phyloP scores from a whole-genome alignment of 2,113 vertebrate species.

The Axis porcinus region DNA sequence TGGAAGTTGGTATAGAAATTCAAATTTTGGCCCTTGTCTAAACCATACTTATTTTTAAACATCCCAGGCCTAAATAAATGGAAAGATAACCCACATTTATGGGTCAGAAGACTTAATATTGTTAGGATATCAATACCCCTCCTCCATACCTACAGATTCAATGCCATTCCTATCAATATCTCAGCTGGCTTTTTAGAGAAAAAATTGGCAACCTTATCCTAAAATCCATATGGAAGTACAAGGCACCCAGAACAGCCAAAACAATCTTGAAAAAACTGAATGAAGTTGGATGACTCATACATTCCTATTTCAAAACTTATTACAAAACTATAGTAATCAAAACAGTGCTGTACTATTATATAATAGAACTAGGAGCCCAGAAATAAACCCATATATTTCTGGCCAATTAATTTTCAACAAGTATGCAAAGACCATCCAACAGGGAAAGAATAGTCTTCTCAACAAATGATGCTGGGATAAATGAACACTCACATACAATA shows the following conservation, averaged over 20 bases:
- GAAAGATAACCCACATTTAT: background rate
- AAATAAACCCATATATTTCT: background rate
- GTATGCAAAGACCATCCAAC: background rate
- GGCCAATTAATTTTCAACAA: background rate
- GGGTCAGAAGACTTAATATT: constrained; percentile 10
- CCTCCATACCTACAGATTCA: background rate
- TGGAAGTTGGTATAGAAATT: background rate
- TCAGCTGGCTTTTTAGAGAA: background rate
- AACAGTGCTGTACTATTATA: background rate
- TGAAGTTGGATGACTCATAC: background rate
- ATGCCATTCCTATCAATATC: background rate
- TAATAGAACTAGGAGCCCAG: background rate
- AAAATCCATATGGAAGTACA: constrained; percentile 1
- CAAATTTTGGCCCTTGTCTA: background rate
- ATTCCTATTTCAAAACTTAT: background rate
- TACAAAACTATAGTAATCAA: background rate
- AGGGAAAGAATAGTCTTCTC: background rate
- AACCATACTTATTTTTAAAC: constrained; percentile 21
- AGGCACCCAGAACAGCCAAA: constrained; percentile 4
- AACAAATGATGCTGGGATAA: background rate
- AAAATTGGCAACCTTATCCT: background rate
- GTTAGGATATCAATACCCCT: background rate
- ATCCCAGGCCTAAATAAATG: background rate
- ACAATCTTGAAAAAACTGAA: background rate
- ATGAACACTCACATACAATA: background rate